Base-by-base conservation (phyloP, 2,113 vertebrate genomes). In the Campylomormyrus numenius region DNA sequence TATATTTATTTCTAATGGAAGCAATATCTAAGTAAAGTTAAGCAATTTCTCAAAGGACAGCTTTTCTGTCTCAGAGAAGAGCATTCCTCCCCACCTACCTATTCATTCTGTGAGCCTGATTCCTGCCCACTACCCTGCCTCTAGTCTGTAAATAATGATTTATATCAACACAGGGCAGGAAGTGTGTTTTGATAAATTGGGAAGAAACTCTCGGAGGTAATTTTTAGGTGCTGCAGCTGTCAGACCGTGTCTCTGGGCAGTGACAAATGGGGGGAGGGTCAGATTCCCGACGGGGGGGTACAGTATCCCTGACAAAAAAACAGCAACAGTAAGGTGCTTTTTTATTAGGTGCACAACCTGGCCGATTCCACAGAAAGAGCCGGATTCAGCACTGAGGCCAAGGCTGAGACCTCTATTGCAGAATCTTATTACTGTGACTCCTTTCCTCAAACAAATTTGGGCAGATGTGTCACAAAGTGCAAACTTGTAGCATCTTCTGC, bases 181-280 rank as follows among this genome's bases (percentile, higher is more conserved):
- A 88, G 89, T 85, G 89, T 89, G 90, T 84, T 91, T 89, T 91
- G 92, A 94, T 94, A 91, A 94, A 93, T 94, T 91, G 92, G 91
- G 91, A 92, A 62, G 88, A 91, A 52, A 90, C 87, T 92, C 91
- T 94, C 90, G 53, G 88, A 89, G 90, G 90, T 89, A 92, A 92
- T 92, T 93, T 92, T 89, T 50, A 92, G 90, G 89, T 88, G 90
- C 80, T 87, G 89, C 91, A 49, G 84, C 91, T 92, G 92, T 90
- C 87, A n/a, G 91, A 74, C 90, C 90, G 88, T 91, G 89, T 88
- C 92, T 84, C 91, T 89, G 90, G 89, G 87, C 42, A 62, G 89
- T 93, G 94, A 95, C 92, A 92, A 93, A 94, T 92, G 91, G 91
- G 31, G 77, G 83, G 88, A 91, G 91, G 77, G 17, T 88, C 91